Evolutionary conservation across 2,888 invertebrate species (phyloP), one percentile per base, ranked within the genome.

Genomic region (Synanthedon myopaeformis): DNA sequence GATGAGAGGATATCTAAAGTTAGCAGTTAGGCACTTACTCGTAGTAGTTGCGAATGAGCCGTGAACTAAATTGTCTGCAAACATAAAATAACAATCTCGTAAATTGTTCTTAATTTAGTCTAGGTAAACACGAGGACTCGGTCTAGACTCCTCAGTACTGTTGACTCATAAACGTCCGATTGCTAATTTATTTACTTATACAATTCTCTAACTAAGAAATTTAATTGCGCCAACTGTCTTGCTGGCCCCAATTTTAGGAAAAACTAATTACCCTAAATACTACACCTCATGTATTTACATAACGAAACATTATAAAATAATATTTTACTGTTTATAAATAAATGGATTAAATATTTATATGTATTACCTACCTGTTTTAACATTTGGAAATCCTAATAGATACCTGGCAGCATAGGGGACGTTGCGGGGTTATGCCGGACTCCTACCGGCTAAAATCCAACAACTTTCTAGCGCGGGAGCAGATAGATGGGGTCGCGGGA

Each of bases 41-140:
- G n/a, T n/a, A 4, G 19, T 51, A 51, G 51, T 49, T 49, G 49
- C 13, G 28, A 72, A 69, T 67, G 70, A 74, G 72, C 79, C 76
- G 68, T 79, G 78, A 78, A 75, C 77, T 74, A 74, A 82, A 82
- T 80, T 78, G 75, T 76, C 76, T 76, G 71, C 71, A 71, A 77
- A 79, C 79, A 81, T 73, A 77, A 80, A 81, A 76, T 70, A 69
- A 72, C 69, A 74, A 76, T 76, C 73, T 75, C 74, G 73, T 77
- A 77, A 80, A 80, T 82, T 80, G 79, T 74, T 77, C 75, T 78
- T 74, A 76, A 82, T 80, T 80, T 76, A 76, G 74, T 70, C 67
- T 76, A 72, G 70, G 72, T 72, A 73, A 72, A 68, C 42, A 52
- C 60, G 59, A 65, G 55, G 58, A 63, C 57, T 61, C 60, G 57